Base-by-base conservation (phyloP, 2,888 invertebrate species). In the Xylota sylvarum region DNA sequence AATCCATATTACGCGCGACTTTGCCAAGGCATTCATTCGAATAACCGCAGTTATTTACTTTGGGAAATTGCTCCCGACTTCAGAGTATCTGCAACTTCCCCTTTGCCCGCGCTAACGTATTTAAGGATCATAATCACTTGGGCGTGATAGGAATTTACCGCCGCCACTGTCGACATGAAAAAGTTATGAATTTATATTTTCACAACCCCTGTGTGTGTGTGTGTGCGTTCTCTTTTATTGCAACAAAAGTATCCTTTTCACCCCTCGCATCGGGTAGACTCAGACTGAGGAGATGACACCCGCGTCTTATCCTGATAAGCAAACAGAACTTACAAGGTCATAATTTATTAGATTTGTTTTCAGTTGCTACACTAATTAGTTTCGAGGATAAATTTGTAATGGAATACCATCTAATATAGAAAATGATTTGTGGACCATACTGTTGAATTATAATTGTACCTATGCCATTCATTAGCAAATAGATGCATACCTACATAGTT, bases 21-120 rank as follows among this genome's bases (percentile, higher is more conserved):
- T 73, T 73, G 60, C 86, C 32, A 69, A 82, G 77, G 86, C 87
- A 87, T 87, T 87, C 87, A 87, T 74, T 87, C 83, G 87, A 83
- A 79, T 79, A 87, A 87, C 87, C 87, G 55, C 87, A 87, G 76
- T 78, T 83, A 86, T 86, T 86, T 86, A 86, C 86, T 86, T 86
- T 86, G 77, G 86, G 77, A 86, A 86, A 86, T 82, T 86, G 77
- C 82, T 72, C 43, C 81, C 58, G 65, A 48, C 69, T 55, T 65
- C 55, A 0, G 7, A 46, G 23, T 50, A 48, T 32, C 27, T 17
- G 23, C 10, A 48, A 17, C 27, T 17, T 82, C 62, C 73, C 82
- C 73, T 62, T 23, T 69, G 50, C 6, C 37, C 55, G 19, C 7
- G 48, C 77, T n/a, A 55, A 77, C 73, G 73, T 48, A 82, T 86